phyloP scores from a whole-genome alignment of 2,797 vertebrate species.

The Sebastes vulpes region DNA sequence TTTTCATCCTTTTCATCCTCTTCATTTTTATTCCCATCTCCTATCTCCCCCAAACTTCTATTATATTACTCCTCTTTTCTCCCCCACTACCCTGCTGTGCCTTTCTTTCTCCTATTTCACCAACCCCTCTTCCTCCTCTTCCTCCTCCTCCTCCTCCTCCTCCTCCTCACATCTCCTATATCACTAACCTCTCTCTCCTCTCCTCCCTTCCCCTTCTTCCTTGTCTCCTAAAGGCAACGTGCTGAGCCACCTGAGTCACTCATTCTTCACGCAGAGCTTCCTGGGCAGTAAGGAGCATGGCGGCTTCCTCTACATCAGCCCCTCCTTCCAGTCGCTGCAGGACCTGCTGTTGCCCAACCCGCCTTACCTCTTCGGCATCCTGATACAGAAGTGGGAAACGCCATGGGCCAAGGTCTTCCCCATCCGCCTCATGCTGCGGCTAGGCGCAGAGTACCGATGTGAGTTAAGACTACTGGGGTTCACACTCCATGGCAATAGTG shows the following conservation, averaged over 20 bases:
- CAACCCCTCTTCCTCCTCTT: neutral
- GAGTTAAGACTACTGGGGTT: slow-evolving; percentile 73
- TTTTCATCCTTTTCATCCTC: neutral
- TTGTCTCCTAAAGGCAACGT: slow-evolving; percentile 88
- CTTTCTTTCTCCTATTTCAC: neutral
- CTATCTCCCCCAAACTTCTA: neutral
- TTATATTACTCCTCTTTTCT: neutral
- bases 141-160: neutral
- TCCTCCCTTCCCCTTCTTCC: neutral
- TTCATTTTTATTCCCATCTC: neutral
- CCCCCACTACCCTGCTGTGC: neutral
- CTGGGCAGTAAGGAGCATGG: slow-evolving; percentile 97
- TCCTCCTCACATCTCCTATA: neutral
- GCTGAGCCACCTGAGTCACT: slow-evolving; percentile 95
- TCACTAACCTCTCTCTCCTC: slow-evolving; percentile 11
- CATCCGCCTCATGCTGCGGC: slow-evolving; percentile 96
- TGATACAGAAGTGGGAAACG: slow-evolving; percentile 99
- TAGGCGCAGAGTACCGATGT: slow-evolving; percentile 98
- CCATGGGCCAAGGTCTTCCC: slow-evolving; percentile 99
- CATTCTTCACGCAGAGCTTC: slow-evolving; percentile 98
- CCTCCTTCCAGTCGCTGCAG: slow-evolving; percentile 96
- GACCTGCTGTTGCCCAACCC: slow-evolving; percentile 96
- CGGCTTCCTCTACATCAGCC: slow-evolving; percentile 95
- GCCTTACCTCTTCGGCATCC: slow-evolving; percentile 96
- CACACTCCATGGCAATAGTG: neutral